Evolutionary conservation across 2,888 invertebrate genomes (phyloP).

Genomic region (Keiferia lycopersicella): DNA sequence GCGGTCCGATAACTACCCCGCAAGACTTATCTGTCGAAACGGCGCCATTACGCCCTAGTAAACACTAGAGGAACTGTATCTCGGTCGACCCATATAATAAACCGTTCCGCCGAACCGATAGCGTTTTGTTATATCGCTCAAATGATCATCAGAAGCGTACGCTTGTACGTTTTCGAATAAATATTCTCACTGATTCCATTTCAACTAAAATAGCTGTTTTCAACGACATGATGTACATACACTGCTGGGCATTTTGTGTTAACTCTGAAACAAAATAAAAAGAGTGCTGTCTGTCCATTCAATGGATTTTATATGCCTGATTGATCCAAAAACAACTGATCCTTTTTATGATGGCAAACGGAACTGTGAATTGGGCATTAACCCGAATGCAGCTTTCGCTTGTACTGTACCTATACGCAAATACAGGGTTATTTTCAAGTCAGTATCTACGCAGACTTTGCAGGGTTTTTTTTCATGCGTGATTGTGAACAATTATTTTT

Average conservation of each 20-base stretch:
- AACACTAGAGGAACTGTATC: constrained; percentile 50
- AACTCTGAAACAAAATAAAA: constrained; percentile 30
- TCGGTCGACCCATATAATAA: constrained; percentile 28
- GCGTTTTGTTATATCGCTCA: background rate
- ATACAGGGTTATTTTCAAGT: too few species aligned
- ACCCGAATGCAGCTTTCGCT: constrained; percentile 8
- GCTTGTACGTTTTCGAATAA: background rate
- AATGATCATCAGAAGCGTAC: background rate
- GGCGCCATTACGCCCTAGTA: constrained; percentile 60
- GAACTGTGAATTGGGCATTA: constrained; percentile 12
- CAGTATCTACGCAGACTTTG: too few species aligned
- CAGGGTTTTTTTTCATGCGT: too few species aligned
- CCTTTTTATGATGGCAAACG: constrained; percentile 17
- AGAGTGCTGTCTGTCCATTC: background rate
- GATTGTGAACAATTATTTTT: too few species aligned
- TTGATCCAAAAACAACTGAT: constrained; percentile 23
- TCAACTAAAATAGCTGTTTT: background rate
- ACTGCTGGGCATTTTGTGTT: background rate
- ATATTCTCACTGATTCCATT: background rate
- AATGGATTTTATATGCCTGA: constrained; percentile 9
- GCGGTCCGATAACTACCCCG: constrained; percentile 71
- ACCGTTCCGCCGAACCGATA: constrained; percentile 10
- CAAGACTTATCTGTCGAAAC: constrained; percentile 69
- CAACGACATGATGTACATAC: background rate
- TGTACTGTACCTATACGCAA: background rate